Base-by-base conservation (phyloP, 2,797 vertebrate genomes). In the Naso thynnoides region DNA sequence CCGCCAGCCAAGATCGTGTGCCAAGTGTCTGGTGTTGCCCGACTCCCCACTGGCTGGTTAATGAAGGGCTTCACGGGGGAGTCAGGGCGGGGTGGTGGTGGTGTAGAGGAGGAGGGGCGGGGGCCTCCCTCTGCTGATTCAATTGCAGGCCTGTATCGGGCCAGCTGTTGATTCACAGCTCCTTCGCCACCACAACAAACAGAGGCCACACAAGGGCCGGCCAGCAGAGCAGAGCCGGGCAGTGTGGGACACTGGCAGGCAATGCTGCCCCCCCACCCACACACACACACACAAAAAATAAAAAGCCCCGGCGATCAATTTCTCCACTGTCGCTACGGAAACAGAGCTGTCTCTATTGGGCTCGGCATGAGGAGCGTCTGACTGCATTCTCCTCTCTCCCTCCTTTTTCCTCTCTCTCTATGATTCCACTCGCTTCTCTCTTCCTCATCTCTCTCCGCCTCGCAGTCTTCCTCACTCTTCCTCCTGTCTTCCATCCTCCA, bases 141-240 rank as follows among this genome's bases (percentile, higher is more conserved):
- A 88, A 81, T 89, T 83, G 88, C 82, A 68, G 73, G 84, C 76
- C 73, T 88, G 84, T 86, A 77, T 88, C 54, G 31, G 80, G 79
- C 90, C 91, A 93, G 91, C 92, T 94, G 93, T 92, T 94, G 89
- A 93, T 94, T 93, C 91, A 93, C 92, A 92, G 91, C 85, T 87
- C 78, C 82, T 88, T 85, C 79, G 70, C 82, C 85, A 92, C 84
- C 89, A 93, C 87, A 94, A 94, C 91, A 93, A 92, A 92, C 88
- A 89, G 81, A 88, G 90, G 89, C 91, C 86, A 90, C 86, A 90
- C 84, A 89, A 80, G 91, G 90, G 85, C 84, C 75, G 39, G 66
- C 70, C 73, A 27, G 79, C 81, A 52, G 80, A 52, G 81, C 63
- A 45, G 70, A 45, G 76, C 66, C 13, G 19, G 62, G 55, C 89